Evolutionary conservation across 2,888 invertebrate genomes (phyloP).

Genomic region (Kryphioiulus occultus): DNA sequence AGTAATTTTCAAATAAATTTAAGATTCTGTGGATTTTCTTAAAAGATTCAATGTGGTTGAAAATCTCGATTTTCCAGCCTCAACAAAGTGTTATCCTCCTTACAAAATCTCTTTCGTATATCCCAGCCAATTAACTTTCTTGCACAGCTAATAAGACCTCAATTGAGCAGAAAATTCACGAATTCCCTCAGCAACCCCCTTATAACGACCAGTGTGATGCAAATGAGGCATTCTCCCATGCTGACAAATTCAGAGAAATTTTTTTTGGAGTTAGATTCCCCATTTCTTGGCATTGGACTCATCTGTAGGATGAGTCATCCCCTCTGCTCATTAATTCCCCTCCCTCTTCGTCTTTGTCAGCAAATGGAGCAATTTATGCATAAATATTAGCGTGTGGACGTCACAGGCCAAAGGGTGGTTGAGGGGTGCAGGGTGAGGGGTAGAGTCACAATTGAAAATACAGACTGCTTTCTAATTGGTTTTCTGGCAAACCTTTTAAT

Average conservation of each 20-base stretch:
- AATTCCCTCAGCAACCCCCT: slow-evolving; percentile 8
- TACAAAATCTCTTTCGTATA: neutral
- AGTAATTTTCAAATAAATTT: too few species aligned
- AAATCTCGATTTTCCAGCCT: too few species aligned
- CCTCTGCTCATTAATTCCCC: slow-evolving; percentile 12
- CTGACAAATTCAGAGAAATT: neutral
- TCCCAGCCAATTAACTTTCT: neutral
- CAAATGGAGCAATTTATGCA: neutral
- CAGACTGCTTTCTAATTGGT: neutral
- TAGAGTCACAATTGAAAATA: neutral
- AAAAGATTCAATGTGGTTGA: too few species aligned
- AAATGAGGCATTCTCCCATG: neutral
- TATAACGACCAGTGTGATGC: neutral
- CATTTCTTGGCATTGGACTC: slow-evolving; percentile 12
- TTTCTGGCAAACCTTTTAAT: slow-evolving; percentile 4
- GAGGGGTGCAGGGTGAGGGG: neutral
- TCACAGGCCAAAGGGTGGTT: neutral
- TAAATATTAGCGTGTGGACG: slow-evolving; percentile 1
- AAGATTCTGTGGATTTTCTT: too few species aligned
- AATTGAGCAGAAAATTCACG: slow-evolving; percentile 20
- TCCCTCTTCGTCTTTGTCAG: slow-evolving; percentile 14
- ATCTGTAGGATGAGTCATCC: slow-evolving; percentile 8
- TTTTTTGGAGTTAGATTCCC: neutral
- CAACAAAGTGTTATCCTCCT: neutral
- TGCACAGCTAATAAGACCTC: slow-evolving; percentile 23